Percentiles rank a stretch among this genome's conserved stretches.
These are phyloP conservation scores for Betta splendens DNA, from an alignment of 2,797 vertebrate genomes.

Conservation along the genomic window DNA sequence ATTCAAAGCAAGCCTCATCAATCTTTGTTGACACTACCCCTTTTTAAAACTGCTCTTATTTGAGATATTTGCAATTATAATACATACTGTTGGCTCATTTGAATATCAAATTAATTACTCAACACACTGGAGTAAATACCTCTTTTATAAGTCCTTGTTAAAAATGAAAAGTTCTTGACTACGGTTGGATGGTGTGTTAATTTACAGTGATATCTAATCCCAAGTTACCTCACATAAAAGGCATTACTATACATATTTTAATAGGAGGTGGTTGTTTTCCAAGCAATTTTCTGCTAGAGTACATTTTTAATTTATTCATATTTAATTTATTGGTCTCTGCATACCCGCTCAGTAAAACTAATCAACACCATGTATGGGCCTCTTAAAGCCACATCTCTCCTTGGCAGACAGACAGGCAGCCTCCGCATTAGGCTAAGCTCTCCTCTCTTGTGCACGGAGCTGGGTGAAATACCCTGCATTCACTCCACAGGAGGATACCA, in stretches of 20 bases:
- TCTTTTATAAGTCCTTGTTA: conserved; percentile 91
- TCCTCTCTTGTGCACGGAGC: conserved; percentile 63
- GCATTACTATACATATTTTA: conserved; percentile 90
- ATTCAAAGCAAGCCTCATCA: conserved; percentile 81
- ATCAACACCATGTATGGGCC: conserved; percentile 83
- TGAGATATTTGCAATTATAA: conserved; percentile 88
- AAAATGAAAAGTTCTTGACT: conserved; percentile 89
- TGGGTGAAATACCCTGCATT: conserved; percentile 60
- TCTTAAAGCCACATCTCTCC: conserved; percentile 80
- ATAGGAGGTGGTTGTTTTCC: conserved; percentile 89
- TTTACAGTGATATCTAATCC: conserved; percentile 90
- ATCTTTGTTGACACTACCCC: conserved; percentile 85
- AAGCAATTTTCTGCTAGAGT: conserved; percentile 89
- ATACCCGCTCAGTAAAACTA: conserved; percentile 85
- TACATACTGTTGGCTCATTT: conserved; percentile 84
- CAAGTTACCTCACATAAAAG: conserved; percentile 85
- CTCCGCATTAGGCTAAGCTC: conserved; percentile 70
- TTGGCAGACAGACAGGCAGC: conserved; percentile 71
- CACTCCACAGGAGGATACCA: conserved; percentile 68
- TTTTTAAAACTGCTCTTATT: conserved; percentile 85
- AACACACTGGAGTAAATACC: conserved; percentile 90
- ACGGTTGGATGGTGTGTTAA: conserved; percentile 88
- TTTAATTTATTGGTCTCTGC: conserved; percentile 88
- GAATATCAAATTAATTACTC: conserved; percentile 91
- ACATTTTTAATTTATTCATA: conserved; percentile 89